Percentiles rank a stretch among this genome's conserved stretches.
Conservation (phyloP, 2,797 vertebrate genomes). For the Amazona finschi region DNA sequence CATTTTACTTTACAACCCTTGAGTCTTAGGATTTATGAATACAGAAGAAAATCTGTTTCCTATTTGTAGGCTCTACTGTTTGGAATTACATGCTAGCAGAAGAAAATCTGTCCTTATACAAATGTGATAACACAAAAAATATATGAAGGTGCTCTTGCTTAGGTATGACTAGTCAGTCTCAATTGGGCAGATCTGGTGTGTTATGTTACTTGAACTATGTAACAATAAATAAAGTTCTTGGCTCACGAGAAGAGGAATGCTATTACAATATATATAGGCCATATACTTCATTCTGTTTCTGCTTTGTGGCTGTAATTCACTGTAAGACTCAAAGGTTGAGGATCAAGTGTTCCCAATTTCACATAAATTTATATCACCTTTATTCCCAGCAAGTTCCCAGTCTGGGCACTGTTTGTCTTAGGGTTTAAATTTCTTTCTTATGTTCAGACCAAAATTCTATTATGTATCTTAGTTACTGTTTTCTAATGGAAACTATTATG, state of each 20-base stretch:
- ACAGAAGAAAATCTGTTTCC: slow-evolving; percentile 45
- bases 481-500: not conserved
- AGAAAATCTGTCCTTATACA: slow-evolving; percentile 45
- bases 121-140: slow-evolving; percentile 48
- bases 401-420: not conserved
- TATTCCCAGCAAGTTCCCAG: not conserved
- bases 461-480: not conserved
- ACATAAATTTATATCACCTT: not conserved
- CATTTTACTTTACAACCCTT: slow-evolving; percentile 44
- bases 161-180: slow-evolving; percentile 7
- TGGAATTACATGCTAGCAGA: slow-evolving; percentile 44
- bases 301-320: slow-evolving; percentile 1
- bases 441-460: not conserved
- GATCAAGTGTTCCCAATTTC: slow-evolving; percentile 8
- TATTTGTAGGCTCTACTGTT: slow-evolving; percentile 64
- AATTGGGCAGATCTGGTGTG: not conserved
- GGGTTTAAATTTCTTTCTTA: not conserved
- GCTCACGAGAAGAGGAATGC: not conserved
- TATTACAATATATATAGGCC: not conserved
- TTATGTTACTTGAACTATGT: not conserved
- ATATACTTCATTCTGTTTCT: not conserved
- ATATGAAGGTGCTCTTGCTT: not conserved
- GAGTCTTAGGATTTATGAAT: slow-evolving; percentile 53
- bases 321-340: not conserved
- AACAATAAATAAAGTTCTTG: slow-evolving; percentile 33